phyloP scores from a whole-genome alignment of 1,140 invertebrate species.

The Anoplophora glabripennis region DNA sequence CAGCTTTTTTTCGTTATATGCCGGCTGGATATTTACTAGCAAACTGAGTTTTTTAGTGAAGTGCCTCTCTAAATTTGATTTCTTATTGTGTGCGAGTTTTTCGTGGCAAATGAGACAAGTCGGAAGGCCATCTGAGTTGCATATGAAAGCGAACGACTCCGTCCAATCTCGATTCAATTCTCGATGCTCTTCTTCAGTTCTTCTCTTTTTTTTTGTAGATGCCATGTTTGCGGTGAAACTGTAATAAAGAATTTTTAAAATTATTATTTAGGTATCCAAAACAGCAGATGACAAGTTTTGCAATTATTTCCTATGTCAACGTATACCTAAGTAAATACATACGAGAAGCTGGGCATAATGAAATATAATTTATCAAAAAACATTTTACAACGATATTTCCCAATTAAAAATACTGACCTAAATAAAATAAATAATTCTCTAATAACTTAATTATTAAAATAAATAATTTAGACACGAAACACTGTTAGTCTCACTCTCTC shows the following conservation, averaged over 20 bases:
- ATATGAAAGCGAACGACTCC: constrained; percentile 28
- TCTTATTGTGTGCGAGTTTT: constrained; percentile 34
- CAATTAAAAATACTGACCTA: no score
- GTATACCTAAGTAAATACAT: no score
- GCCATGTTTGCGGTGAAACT: neutral
- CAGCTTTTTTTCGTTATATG: constrained; percentile 32
- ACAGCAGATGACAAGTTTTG: no score
- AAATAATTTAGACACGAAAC: no score
- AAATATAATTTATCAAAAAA: no score
- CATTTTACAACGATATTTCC: no score
- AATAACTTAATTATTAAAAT: no score
- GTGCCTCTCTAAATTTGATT: constrained; percentile 37
- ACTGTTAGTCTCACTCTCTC: no score
- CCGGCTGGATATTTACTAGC: constrained; percentile 7
- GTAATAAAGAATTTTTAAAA: neutral
- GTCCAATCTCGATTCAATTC: constrained; percentile 33
- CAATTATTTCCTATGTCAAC: no score
- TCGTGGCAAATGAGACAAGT: constrained; percentile 32
- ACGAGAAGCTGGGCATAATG: no score
- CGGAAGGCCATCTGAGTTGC: constrained; percentile 26
- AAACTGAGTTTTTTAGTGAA: constrained; percentile 20
- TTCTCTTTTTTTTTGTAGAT: constrained; percentile 29
- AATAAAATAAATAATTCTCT: no score
- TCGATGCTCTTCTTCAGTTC: constrained; percentile 31
- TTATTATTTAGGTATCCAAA: neutral